Evolutionary conservation across 2,113 vertebrate genomes (phyloP).

Genomic region (Casuarius casuarius): DNA sequence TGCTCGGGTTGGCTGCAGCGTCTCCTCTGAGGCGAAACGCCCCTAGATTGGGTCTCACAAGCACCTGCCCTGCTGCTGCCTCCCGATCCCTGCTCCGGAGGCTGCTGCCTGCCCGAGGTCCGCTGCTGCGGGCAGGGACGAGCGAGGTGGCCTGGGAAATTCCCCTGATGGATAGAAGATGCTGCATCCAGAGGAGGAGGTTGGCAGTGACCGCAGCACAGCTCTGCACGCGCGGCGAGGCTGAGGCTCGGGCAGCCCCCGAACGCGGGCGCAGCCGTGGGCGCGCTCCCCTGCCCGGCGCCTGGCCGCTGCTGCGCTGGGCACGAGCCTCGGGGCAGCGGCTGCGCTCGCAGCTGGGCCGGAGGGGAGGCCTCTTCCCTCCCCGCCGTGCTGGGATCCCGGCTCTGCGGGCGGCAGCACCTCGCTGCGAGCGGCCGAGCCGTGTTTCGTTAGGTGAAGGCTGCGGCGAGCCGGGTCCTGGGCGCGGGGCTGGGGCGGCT

Average conservation of each 20-base stretch:
- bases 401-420: slow-evolving; percentile 3
- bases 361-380: background rate
- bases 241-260: background rate
- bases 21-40: background rate
- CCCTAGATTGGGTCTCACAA: fast-evolving
- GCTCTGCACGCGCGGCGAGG: background rate
- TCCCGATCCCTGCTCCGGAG: background rate
- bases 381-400: background rate
- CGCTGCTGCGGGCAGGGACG: background rate
- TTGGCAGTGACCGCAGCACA: background rate
- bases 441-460: slow-evolving; percentile 5
- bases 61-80: background rate
- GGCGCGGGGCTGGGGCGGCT: background rate
- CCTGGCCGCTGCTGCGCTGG: fast-evolving
- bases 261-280: background rate
- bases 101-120: background rate
- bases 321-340: background rate
- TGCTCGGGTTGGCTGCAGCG: background rate
- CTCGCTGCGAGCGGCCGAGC: background rate
- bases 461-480: background rate
- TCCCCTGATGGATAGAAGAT: background rate
- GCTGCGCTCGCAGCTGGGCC: background rate
- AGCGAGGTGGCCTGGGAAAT: background rate
- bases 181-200: background rate
- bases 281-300: background rate